These are phyloP conservation scores for Scomber colias DNA, from an alignment of 2,113 vertebrate genomes.

Conservation along the genomic window DNA sequence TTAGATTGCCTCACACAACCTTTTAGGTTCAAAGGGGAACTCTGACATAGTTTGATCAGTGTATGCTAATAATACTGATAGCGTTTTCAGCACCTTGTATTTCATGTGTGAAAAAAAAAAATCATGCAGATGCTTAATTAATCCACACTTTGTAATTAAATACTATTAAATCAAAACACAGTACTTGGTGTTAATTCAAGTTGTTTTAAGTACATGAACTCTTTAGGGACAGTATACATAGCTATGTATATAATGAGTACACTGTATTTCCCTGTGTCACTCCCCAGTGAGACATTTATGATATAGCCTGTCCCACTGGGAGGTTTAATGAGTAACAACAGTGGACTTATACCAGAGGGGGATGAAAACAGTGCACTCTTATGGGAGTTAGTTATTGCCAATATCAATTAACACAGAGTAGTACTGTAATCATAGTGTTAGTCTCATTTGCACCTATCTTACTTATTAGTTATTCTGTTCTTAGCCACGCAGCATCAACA, in stretches of 20 bases:
- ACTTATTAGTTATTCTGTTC: background rate
- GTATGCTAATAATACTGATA: background rate
- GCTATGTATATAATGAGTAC: conserved; percentile 35
- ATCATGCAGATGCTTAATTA: background rate
- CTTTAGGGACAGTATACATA: conserved; percentile 33
- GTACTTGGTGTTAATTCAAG: background rate
- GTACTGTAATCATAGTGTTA: background rate
- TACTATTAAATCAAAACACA: no score
- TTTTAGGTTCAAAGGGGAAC: background rate
- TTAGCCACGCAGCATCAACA: background rate
- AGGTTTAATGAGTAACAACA: conserved; percentile 65
- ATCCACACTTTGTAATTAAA: background rate
- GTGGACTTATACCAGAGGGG: conserved; percentile 38
- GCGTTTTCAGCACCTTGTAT: background rate
- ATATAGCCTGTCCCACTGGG: conserved; percentile 45
- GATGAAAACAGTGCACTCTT: background rate
- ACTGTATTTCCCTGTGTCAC: conserved; percentile 29
- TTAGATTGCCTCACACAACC: conserved; percentile 30
- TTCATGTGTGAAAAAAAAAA: background rate
- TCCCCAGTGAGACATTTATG: conserved; percentile 37
- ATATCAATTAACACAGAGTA: conserved; percentile 30
- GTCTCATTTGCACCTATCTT: conserved; percentile 10
- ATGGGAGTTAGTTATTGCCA: conserved; percentile 39
- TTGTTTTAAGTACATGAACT: conserved; percentile 13
- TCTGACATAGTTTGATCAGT: conserved; percentile 38